Evolutionary conservation across 1,140 invertebrate genomes (phyloP).

Genomic region (Drosophila nikananu): DNA sequence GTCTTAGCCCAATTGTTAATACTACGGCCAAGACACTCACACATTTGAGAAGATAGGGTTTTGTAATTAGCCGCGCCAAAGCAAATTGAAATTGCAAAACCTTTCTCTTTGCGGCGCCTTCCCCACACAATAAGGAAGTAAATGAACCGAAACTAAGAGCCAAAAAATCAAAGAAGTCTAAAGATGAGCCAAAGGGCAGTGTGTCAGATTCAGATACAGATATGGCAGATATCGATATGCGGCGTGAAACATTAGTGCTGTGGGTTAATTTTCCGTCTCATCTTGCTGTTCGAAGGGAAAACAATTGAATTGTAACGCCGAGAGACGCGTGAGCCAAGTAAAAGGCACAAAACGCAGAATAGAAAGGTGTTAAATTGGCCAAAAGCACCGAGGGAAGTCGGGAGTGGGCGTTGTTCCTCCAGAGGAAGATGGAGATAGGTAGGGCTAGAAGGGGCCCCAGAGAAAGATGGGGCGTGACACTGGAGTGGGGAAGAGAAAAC

Average conservation of each 20-base stretch:
- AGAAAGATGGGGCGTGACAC: conserved; percentile 53
- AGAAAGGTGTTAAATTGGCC: conserved; percentile 81
- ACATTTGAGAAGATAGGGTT: conserved; percentile 23
- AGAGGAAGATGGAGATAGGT: conserved; percentile 12
- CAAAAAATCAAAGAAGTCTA: conserved; percentile 2
- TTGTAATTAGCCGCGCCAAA: conserved; percentile 66
- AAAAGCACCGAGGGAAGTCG: conserved; percentile 6
- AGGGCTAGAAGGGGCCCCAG: conserved; percentile 42
- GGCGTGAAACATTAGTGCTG: conserved; percentile 77
- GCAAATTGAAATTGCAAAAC: conserved; percentile 59
- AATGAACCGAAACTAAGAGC: conserved; percentile 64
- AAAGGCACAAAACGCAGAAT: conserved; percentile 68
- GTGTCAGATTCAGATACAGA: conserved; percentile 54
- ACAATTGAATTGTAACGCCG: conserved; percentile 77
- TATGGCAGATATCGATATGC: conserved; percentile 30
- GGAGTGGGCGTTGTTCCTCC: conserved; percentile 54
- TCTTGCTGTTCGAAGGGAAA: conserved; percentile 16
- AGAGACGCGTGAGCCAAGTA: conserved; percentile 48
- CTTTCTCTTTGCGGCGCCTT: conserved; percentile 36
- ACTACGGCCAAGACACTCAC: conserved; percentile 36
- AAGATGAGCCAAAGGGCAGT: conserved; percentile 71
- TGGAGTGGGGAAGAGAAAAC: conserved; percentile 33
- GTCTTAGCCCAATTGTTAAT: conserved; percentile 60
- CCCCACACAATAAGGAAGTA: conserved; percentile 75
- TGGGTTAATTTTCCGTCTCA: conserved; percentile 62